Conservation (phyloP, 2,113 vertebrate genomes). For the Myrmecobius fasciatus region DNA sequence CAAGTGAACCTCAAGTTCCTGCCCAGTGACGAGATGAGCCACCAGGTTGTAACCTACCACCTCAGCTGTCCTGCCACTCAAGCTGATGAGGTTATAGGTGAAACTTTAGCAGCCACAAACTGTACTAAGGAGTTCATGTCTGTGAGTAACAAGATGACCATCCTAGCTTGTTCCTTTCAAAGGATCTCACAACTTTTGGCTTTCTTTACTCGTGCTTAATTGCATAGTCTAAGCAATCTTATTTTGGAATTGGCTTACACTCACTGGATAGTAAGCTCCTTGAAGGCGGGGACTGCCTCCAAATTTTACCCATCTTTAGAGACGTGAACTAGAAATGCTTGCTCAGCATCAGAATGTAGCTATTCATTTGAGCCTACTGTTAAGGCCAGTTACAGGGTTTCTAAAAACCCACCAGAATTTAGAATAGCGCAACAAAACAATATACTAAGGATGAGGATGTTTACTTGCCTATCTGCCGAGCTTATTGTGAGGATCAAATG, state of each 20-base stretch:
- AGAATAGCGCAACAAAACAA: neutral
- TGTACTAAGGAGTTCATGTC: constrained; percentile 82
- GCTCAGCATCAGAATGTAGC: neutral
- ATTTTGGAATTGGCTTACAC: neutral
- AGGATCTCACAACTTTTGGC: neutral
- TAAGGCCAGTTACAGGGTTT: neutral
- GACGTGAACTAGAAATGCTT: neutral
- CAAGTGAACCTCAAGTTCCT: constrained; percentile 73
- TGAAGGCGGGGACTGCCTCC: neutral
- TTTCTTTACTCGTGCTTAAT: neutral
- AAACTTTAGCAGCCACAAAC: constrained; percentile 64
- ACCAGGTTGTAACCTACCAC: constrained; percentile 23
- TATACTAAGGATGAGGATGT: neutral
- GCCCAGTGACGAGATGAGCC: constrained; percentile 39
- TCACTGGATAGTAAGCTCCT: neutral
- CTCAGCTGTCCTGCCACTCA: constrained; percentile 61
- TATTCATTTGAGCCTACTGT: neutral
- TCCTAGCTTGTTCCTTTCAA: neutral
- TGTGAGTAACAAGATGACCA: constrained; percentile 76
- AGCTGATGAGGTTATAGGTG: neutral
- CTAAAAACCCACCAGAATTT: neutral
- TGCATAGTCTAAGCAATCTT: neutral
- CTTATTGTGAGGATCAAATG: neutral
- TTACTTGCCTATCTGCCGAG: neutral
- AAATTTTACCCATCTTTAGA: neutral